These are phyloP conservation scores for Archocentrus centrarchus DNA, from an alignment of 2,113 vertebrate genomes.

Conservation along the genomic window DNA sequence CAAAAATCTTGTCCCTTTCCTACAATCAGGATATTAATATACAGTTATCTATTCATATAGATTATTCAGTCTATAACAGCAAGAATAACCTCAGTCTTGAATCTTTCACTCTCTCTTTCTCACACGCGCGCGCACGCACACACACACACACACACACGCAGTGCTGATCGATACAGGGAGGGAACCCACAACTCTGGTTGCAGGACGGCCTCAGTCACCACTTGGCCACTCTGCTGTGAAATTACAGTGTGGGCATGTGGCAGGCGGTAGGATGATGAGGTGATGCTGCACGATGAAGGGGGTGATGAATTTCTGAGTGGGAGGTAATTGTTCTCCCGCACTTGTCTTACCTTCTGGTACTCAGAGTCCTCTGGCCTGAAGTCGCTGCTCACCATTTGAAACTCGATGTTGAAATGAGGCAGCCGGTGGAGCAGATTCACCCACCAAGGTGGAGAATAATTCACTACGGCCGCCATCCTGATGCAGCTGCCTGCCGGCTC, in stretches of 20 bases:
- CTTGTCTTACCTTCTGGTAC: conserved; percentile 91
- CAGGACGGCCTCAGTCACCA: conserved; percentile 42
- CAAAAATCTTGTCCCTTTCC: not conserved
- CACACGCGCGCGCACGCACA: not conserved
- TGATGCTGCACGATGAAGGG: conserved; percentile 31
- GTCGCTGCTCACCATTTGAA: conserved; percentile 88
- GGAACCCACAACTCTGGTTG: conserved; percentile 42
- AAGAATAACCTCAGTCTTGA: not conserved
- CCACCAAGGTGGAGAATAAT: conserved; percentile 95
- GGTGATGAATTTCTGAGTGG: conserved; percentile 48
- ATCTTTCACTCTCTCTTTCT: not conserved
- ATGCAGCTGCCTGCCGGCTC: conserved; percentile 23
- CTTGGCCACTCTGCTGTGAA: conserved; percentile 53
- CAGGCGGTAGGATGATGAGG: conserved; percentile 32
- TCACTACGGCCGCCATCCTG: conserved; percentile 89
- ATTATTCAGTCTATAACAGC: not conserved
- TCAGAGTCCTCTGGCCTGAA: conserved; percentile 92
- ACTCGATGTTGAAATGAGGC: conserved; percentile 91
- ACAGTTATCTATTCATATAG: not conserved
- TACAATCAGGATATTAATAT: not conserved
- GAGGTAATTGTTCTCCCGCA: conserved; percentile 16
- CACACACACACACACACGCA: not conserved
- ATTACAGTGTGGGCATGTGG: conserved; percentile 43
- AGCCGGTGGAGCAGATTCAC: conserved; percentile 93
- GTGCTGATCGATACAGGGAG: conserved; percentile 35